These are phyloP conservation scores for Protodeltote pygarga DNA, from an alignment of 2,888 invertebrate genomes.

Conservation along the genomic window DNA sequence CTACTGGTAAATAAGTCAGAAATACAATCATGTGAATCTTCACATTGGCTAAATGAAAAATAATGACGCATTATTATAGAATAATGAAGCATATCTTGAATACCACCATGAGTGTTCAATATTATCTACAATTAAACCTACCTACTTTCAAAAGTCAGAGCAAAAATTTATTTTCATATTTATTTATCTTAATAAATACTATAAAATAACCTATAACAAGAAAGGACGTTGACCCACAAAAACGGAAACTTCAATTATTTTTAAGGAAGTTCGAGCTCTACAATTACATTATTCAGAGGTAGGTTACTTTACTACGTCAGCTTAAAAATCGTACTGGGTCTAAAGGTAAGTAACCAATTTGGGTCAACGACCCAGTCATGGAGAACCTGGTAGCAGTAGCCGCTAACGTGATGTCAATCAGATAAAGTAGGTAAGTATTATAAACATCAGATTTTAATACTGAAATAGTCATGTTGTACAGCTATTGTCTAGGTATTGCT, in stretches of 20 bases:
- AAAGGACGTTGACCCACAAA: background rate
- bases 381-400: slow-evolving; percentile 33
- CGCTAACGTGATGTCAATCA: slow-evolving; percentile 39
- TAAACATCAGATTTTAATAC: slow-evolving; percentile 16
- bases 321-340: no score
- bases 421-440: slow-evolving; percentile 33
- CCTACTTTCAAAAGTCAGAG: no score
- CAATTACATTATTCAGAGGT: no score
- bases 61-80: slow-evolving; percentile 7
- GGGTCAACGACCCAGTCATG: slow-evolving; percentile 47
- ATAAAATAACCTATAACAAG: no score
- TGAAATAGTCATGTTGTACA: slow-evolving; percentile 1
- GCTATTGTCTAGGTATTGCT: no score
- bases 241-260: slow-evolving; percentile 6
- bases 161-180: no score
- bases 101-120: background rate
- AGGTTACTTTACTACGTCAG: no score
- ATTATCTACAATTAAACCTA: slow-evolving; percentile 3
- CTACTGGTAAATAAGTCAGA: slow-evolving; percentile 73
- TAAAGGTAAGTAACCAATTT: slow-evolving; percentile 35
- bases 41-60: slow-evolving; percentile 21
- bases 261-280: no score
- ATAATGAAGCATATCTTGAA: no score
- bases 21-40: slow-evolving; percentile 63
- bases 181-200: no score